Conservation (phyloP, 2,797 vertebrate species). For the Sebastes oblongus region DNA sequence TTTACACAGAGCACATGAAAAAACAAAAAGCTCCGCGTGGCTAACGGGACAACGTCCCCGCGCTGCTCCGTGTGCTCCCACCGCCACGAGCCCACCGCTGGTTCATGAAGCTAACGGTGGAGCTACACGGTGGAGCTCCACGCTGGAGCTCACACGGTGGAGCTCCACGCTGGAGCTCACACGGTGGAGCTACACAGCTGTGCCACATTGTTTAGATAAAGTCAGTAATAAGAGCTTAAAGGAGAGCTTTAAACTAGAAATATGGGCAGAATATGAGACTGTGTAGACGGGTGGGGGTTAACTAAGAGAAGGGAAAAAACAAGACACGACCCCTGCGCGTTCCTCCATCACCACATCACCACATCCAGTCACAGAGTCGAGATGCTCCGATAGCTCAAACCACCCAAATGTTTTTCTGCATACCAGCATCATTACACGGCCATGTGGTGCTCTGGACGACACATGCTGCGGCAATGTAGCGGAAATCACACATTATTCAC, state of each 20-base stretch:
- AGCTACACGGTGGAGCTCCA: too few species aligned
- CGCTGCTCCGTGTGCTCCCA: background rate
- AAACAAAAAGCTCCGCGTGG: constrained; percentile 35
- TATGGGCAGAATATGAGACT: fast-evolving
- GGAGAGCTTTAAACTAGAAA: background rate
- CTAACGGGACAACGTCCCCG: constrained; percentile 21
- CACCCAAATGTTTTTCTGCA: fast-evolving
- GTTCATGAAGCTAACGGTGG: background rate
- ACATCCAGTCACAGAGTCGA: background rate
- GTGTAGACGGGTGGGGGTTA: too few species aligned
- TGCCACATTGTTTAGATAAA: background rate
- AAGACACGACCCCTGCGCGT: background rate
- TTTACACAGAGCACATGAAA: background rate
- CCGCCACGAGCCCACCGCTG: background rate
- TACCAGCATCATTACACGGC: fast-evolving
- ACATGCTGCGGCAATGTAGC: fast-evolving
- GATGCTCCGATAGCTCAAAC: background rate
- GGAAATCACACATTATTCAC: fast-evolving
- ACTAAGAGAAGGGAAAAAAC: background rate
- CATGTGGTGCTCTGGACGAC: fast-evolving
- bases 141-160: fast-evolving
- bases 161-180: fast-evolving
- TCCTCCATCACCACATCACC: constrained; percentile 4
- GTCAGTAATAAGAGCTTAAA: background rate
- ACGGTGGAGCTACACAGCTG: too few species aligned